These are phyloP conservation scores for Mobula hypostoma DNA, from an alignment of 2,113 vertebrate genomes.

Conservation along the genomic window DNA sequence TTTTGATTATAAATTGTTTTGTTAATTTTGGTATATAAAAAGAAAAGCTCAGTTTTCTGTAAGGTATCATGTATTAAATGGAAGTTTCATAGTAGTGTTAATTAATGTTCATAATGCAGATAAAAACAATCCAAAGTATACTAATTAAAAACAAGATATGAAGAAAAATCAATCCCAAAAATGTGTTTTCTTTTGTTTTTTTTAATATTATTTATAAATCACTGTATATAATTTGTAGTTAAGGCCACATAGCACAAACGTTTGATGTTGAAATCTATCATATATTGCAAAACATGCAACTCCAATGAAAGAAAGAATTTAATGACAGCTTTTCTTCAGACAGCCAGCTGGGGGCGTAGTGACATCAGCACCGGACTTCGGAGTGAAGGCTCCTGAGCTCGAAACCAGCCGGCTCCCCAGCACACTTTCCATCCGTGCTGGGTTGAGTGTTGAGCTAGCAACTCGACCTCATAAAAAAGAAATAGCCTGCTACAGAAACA, in stretches of 20 bases:
- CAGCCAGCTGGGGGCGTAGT: not conserved
- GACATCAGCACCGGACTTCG: no score
- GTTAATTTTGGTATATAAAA: slow-evolving; percentile 5
- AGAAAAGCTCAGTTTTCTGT: not conserved
- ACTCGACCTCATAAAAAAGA: no score
- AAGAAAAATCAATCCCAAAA: not conserved
- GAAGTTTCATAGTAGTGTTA: no score
- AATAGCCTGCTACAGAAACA: no score
- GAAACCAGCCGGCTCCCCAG: no score
- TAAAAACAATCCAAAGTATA: not conserved
- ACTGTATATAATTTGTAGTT: not conserved
- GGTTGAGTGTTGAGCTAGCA: no score
- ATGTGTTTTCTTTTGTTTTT: not conserved
- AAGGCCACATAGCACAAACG: not conserved
- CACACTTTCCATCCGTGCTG: no score
- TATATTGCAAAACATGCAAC: not conserved
- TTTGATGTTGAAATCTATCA: not conserved
- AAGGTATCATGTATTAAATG: not conserved
- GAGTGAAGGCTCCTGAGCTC: no score
- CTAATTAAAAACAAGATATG: not conserved
- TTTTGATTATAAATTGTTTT: slow-evolving; percentile 41
- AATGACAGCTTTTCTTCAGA: not conserved
- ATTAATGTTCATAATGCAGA: not conserved
- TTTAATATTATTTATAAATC: not conserved
- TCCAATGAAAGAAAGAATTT: not conserved